Evolutionary conservation across 2,797 vertebrate genomes (phyloP), one percentile per base, ranked within the genome.

Genomic region (Intellagama lesueurii): DNA sequence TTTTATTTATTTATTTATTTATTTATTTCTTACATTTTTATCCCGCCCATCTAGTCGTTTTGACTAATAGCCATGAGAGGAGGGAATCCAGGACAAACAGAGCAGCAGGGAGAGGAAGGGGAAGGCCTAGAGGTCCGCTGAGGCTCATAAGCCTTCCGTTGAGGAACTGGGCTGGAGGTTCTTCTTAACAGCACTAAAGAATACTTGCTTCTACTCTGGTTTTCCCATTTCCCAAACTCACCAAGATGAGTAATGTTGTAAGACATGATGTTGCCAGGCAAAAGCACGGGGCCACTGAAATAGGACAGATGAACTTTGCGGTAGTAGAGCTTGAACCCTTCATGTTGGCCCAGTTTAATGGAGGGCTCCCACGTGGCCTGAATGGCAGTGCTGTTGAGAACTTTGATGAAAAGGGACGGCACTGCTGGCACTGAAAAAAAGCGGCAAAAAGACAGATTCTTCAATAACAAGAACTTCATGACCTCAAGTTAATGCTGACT

Each of bases 311-410:
- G 98, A 22, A 98, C 98, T 76, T 98, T 97, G 89, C 98, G 98
- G 96, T 99, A 99, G 86, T 96, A 99, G 0, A 99, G 97, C 92
- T 97, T 99, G 97, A 99, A 99, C 87, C 99, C 99, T 75, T 98
- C 96, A 0, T 98, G 98, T 87, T 98, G 98, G 73, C 98, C 98
- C 97, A 99, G 98, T 94, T 99, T 98, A 66, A 97, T 96, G 91
- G 98, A 98, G 47, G 98, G 97, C 87, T 99, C 99, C 99, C 99
- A 99, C 0, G 89, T 95, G 0, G 97, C 98, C 95, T 98, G 98
- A 85, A 99, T 94, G 0, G 98, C 92, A 0, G 97, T 98, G 95
- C 96, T 97, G 95, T 98, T 98, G 92, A 99, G 90, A 89, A 99
- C 98, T 90, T 98, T 98, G 49, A 98, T 98, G 69, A 97, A 98